Conservation (phyloP, 2,797 vertebrate genomes). For the Diglossa cyanea region DNA sequence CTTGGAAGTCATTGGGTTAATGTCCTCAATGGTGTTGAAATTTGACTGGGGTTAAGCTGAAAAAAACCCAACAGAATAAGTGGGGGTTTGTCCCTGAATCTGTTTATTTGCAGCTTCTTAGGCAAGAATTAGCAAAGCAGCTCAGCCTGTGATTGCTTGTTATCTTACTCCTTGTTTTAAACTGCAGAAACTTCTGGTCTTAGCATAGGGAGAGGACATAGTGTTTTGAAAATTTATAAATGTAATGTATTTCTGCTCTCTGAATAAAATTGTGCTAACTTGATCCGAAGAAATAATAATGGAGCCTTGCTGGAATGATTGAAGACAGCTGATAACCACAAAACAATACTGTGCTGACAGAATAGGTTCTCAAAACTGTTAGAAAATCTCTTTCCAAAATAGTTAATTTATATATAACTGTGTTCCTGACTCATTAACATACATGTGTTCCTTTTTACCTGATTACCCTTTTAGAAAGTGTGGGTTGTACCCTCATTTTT, state of each 20-base stretch:
- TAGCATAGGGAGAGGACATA: neutral
- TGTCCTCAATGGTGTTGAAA: neutral
- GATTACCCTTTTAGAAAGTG: neutral
- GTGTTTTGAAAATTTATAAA: neutral
- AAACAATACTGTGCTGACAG: neutral
- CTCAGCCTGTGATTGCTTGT: neutral
- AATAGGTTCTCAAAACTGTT: neutral
- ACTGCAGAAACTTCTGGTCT: neutral
- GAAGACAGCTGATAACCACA: neutral
- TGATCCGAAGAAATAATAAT: neutral
- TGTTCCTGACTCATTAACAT: neutral
- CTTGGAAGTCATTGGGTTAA: neutral
- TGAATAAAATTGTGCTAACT: neutral
- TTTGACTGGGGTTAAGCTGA: neutral
- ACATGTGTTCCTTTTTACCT: neutral
- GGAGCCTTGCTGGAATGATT: neutral
- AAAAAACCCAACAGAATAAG: neutral
- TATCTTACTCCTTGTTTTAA: neutral
- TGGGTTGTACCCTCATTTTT: neutral
- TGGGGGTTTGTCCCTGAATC: neutral
- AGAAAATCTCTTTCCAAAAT: neutral
- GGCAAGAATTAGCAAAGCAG: neutral
- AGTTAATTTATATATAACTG: neutral
- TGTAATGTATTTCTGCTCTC: neutral
- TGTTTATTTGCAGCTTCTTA: neutral